A percentile compares a stretch with the other conserved stretches of the same genome.
Conservation (phyloP, 2,888 invertebrate species). For the Folsomia candida region DNA sequence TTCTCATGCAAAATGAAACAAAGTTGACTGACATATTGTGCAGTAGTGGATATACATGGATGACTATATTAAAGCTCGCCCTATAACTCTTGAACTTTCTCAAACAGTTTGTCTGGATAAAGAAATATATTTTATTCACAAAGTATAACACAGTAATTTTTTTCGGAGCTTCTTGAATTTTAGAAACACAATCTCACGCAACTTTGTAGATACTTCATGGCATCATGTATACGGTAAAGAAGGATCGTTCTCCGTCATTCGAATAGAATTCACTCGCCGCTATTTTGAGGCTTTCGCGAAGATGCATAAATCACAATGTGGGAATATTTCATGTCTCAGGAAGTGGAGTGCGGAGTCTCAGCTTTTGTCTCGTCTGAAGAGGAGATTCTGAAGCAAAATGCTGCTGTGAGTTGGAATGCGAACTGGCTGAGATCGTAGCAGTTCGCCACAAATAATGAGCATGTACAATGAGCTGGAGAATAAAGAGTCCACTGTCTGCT, state of each 20-base stretch:
- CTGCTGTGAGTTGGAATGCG: background rate
- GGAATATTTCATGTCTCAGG: conserved; percentile 2
- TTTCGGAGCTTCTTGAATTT: background rate
- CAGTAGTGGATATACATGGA: no score
- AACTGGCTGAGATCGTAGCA: background rate
- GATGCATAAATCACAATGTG: conserved; percentile 4
- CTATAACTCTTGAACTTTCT: background rate
- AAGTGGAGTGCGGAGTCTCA: background rate
- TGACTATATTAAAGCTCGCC: background rate
- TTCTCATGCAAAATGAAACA: background rate
- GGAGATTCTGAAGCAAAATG: conserved; percentile 1
- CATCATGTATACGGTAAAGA: no score
- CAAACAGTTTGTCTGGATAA: no score
- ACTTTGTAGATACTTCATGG: background rate
- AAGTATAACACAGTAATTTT: background rate
- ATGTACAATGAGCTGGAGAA: conserved; percentile 6
- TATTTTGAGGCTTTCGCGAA: conserved; percentile 2
- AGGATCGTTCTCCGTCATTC: no score
- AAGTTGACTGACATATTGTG: no score
- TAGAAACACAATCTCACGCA: no score
- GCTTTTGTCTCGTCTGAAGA: background rate
- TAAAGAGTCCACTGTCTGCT: background rate
- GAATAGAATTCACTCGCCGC: background rate
- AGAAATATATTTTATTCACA: background rate
- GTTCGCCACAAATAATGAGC: conserved; percentile 5